Conservation (phyloP, 2,888 invertebrate species). For the Meiosimyza decipiens region DNA sequence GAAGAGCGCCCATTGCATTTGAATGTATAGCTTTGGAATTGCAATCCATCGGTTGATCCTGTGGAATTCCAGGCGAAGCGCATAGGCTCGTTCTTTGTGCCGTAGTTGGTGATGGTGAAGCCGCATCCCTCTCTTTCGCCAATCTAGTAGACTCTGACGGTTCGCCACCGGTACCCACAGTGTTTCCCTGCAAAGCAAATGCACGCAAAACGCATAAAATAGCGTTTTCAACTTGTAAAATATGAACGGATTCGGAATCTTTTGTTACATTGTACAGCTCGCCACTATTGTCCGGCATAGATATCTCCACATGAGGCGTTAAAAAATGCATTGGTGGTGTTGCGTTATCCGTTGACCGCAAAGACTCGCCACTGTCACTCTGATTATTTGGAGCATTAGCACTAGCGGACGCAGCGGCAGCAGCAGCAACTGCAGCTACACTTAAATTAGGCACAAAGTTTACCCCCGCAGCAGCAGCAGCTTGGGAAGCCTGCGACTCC, state of each 20-base stretch:
- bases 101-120: not conserved
- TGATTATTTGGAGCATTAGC: constrained; percentile 75
- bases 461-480: constrained; percentile 70
- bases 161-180: constrained; percentile 33
- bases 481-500: constrained; percentile 72
- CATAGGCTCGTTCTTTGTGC: constrained; percentile 7
- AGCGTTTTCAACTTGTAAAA: constrained; percentile 48
- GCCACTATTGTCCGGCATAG: constrained; percentile 86
- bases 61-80: constrained; percentile 33
- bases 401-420: constrained; percentile 67
- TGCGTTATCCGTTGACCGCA: constrained; percentile 85
- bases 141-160: constrained; percentile 26
- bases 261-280: constrained; percentile 69
- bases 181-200: constrained; percentile 62
- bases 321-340: constrained; percentile 92
- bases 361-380: constrained; percentile 87
- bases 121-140: constrained; percentile 49
- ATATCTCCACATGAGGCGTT: constrained; percentile 91
- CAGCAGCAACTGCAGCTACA: constrained; percentile 58
- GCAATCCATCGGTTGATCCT: constrained; percentile 59
- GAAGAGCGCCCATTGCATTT: constrained; percentile 52
- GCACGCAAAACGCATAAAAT: constrained; percentile 64
- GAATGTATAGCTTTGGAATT: constrained; percentile 60
- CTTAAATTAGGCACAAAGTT: constrained; percentile 62
- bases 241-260: constrained; percentile 47